Evolutionary conservation across 1,140 invertebrate species (phyloP).

Genomic region (Psix sp.): DNA sequence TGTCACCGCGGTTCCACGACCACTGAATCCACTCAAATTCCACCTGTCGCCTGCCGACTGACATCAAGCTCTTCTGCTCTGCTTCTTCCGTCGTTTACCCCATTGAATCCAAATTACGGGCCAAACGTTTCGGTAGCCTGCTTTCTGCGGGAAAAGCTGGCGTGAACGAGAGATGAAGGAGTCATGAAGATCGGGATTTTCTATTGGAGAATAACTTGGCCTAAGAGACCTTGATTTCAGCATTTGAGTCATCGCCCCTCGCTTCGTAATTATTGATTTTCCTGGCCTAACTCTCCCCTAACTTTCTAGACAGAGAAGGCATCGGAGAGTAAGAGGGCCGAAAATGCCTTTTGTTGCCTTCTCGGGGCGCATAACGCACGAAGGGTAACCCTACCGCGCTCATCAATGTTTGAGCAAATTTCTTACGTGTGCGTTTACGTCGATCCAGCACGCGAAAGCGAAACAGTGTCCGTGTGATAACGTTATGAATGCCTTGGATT

Average conservation of each 20-base stretch:
- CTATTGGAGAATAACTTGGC: constrained; percentile 70
- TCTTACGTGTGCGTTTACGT: constrained; percentile 51
- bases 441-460: constrained; percentile 31
- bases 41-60: constrained; percentile 67
- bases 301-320: constrained; percentile 69
- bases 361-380: constrained; percentile 65
- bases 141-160: too few relatives aligned
- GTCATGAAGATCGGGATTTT: too few relatives aligned
- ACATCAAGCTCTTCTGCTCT: constrained; percentile 30
- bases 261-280: constrained; percentile 78
- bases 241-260: constrained; percentile 77
- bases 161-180: too few relatives aligned
- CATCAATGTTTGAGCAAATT: constrained; percentile 66
- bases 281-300: constrained; percentile 75
- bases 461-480: constrained; percentile 40
- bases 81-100: constrained; percentile 5
- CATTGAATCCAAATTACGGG: constrained; percentile 31
- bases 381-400: constrained; percentile 63
- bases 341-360: constrained; percentile 75
- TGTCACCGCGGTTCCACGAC: constrained; percentile 72
- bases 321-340: constrained; percentile 65
- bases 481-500: constrained; percentile 44
- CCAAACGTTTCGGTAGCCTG: constrained; percentile 1
- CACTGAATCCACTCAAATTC: constrained; percentile 73
- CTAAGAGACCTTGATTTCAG: constrained; percentile 75